Conservation (phyloP, 2,888 invertebrate species). For the Tridacna gigas region DNA sequence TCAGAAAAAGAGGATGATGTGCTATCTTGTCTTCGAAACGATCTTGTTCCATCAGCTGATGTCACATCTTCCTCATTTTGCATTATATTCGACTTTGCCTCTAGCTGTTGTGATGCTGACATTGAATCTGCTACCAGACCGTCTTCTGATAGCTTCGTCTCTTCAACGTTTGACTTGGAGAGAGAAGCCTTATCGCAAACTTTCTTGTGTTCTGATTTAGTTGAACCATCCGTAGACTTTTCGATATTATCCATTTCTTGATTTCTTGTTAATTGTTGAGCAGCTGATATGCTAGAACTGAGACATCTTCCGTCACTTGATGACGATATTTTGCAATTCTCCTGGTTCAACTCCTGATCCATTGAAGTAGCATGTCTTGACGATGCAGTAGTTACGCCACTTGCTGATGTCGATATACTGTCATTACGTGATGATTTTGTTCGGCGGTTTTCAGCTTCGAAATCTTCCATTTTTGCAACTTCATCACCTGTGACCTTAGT, state of each 20-base stretch:
- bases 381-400: conserved; percentile 45
- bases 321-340: conserved; percentile 33
- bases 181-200: conserved; percentile 41
- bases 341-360: conserved; percentile 50
- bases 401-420: conserved; percentile 47
- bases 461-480: conserved; percentile 47
- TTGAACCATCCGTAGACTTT: conserved; percentile 43
- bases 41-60: conserved; percentile 32
- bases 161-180: conserved; percentile 48
- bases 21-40: conserved; percentile 31
- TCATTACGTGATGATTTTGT: conserved; percentile 55
- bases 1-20: conserved; percentile 37
- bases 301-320: conserved; percentile 44
- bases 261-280: conserved; percentile 50
- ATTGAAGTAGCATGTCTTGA: conserved; percentile 53
- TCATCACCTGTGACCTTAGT: conserved; percentile 36
- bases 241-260: conserved; percentile 55
- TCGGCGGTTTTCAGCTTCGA: conserved; percentile 47
- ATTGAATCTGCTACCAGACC: conserved; percentile 31
- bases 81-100: conserved; percentile 30
- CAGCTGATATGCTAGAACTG: conserved; percentile 33
- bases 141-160: conserved; percentile 38
- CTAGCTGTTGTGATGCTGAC: conserved; percentile 45
- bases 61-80: conserved; percentile 48
- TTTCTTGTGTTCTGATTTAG: conserved; percentile 51